These are phyloP conservation scores for Pantherophis guttatus DNA, from an alignment of 2,113 vertebrate genomes.

Conservation along the genomic window DNA sequence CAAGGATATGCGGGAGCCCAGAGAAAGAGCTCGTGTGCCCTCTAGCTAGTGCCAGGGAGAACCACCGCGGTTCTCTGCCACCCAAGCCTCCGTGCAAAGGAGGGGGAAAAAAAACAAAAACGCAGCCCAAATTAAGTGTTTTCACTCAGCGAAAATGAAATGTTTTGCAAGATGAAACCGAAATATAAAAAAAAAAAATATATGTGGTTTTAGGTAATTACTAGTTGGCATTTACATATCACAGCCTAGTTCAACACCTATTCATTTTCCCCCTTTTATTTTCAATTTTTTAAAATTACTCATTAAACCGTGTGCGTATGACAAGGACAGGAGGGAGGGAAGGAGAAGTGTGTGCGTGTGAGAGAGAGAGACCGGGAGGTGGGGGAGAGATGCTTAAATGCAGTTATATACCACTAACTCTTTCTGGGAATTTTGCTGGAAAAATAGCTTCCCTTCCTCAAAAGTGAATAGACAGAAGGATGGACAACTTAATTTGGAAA, in stretches of 20 bases:
- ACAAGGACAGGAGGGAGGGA: constrained; percentile 66
- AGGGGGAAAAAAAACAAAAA: background rate
- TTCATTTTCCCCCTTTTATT: constrained; percentile 85
- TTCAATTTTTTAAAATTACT: constrained; percentile 83
- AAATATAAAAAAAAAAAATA: constrained; percentile 68
- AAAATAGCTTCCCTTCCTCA: no score
- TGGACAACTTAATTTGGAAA: background rate
- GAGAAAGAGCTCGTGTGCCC: constrained; percentile 62
- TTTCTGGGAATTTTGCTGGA: constrained; percentile 59
- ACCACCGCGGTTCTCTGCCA: constrained; percentile 15
- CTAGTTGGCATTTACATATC: constrained; percentile 85
- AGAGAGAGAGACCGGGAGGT: background rate
- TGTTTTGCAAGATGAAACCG: constrained; percentile 84
- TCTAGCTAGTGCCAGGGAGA: constrained; percentile 57
- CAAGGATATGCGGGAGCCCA: background rate
- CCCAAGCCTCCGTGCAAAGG: background rate
- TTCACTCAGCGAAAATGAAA: constrained; percentile 80
- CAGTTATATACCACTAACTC: constrained; percentile 51
- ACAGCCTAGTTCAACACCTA: constrained; percentile 83
- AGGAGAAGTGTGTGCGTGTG: background rate
- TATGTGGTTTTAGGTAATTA: constrained; percentile 80
- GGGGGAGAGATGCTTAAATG: constrained; percentile 53
- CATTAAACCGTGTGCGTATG: constrained; percentile 80
- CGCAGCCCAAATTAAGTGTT: constrained; percentile 74
- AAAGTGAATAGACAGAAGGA: background rate